Base-by-base conservation (phyloP, 2,888 invertebrate genomes). In the Hirtodrosophila confusa region DNA sequence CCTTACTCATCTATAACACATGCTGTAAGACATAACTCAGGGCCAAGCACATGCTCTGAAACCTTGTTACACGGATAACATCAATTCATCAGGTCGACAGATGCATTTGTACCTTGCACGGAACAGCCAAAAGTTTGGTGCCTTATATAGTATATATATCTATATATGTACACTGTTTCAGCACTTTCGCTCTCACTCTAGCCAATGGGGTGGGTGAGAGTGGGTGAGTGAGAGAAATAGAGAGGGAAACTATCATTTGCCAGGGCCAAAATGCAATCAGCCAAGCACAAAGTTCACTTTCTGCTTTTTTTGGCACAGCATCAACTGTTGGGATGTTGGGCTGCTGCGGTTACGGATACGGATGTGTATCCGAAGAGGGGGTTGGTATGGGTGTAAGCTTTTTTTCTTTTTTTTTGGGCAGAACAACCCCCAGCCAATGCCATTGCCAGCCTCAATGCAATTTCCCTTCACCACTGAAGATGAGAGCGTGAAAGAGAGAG, bases 371-470 rank as follows among this genome's bases (percentile, higher is more conserved):
- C 49, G 44, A 29, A 17, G 23, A 27, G 29, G 37, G 35, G 36
- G 33, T 10, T 39, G 39, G 1, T 10, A 36, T 40, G 40, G 43
- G 58, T 54, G 41, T 44, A 41, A 61, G 70, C 56, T 78, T 74
- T 77, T 58, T 51, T 57, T 45, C 55, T 56, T 50, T 64, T 56
- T 54, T 64, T 61, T 63, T 80, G 58, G 74, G 36, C 55, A 57
- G 69, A 80, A 60, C 86, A 77, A 75, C 86, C 83, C 84, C 75
- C 57, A 73, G 53, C 75, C 88, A 89, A 86, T 89, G 89, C 88
- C 88, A 89, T 89, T 89, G 90, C 88, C 88, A 89, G 79, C 90
- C 89, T 88, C 90, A 89, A 84, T 89, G 78, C 77, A 78, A 69
- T 85, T 86, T 82, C 63, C 53, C 69, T 71, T 77, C 62, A 35